phyloP scores from a whole-genome alignment of 2,113 vertebrate species.

The Oenanthe oenanthe region DNA sequence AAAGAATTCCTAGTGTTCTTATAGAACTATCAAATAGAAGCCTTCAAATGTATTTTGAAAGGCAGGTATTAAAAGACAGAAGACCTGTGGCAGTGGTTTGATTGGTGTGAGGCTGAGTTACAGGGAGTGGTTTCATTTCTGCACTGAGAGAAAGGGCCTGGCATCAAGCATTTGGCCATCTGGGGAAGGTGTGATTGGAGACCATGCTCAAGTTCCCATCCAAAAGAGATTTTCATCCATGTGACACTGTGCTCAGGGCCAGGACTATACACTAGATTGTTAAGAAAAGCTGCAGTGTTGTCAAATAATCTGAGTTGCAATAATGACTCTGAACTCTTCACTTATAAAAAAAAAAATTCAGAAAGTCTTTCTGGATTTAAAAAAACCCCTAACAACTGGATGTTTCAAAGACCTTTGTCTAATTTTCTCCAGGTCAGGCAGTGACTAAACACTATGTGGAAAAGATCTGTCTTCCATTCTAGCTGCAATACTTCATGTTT shows the following conservation, averaged over 20 bases:
- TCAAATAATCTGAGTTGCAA: not conserved
- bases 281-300: not conserved
- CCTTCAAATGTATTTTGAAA: not conserved
- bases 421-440: not conserved
- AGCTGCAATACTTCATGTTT: not conserved
- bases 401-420: not conserved
- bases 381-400: accelerated
- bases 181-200: not conserved
- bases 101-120: not conserved
- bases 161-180: not conserved
- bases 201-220: not conserved
- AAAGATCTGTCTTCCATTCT: not conserved
- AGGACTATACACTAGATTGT: not conserved
- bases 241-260: not conserved
- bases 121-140: not conserved
- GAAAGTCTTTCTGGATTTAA: not conserved
- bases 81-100: not conserved
- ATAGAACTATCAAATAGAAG: not conserved
- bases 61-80: not conserved
- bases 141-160: not conserved
- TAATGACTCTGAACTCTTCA: not conserved
- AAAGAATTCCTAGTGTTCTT: not conserved
- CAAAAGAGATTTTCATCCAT: not conserved
- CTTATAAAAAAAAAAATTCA: not conserved
- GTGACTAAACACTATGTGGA: not conserved